Base-by-base conservation (phyloP, 2,888 invertebrate species). In the Panopea generosa region DNA sequence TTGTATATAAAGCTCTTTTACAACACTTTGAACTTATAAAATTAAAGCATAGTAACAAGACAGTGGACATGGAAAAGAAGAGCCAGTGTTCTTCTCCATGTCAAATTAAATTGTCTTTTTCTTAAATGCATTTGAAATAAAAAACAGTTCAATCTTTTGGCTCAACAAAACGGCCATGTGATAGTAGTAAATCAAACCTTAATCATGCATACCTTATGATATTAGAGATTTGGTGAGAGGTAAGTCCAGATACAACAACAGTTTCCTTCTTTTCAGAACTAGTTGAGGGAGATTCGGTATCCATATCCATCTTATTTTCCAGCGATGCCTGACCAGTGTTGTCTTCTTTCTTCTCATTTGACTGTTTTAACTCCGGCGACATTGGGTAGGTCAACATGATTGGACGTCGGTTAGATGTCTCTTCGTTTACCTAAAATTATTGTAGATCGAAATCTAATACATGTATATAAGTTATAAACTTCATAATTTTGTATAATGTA, bases 351-450 rank as follows among this genome's bases (percentile, higher is more conserved):
- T 82, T 82, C 59, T 85, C 83, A 27, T 80, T 78, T 1, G 78
- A 53, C 45, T 79, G 77, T 56, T 83, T 77, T 62, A 84, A 78
- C 60, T 90, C 90, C 9, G 66, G 20, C 4, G 60, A 45, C 18
- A 71, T 55, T 29, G 91, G 91, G 24, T 93, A 86, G 40, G 93
- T 94, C 92, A 96, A 94, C 85, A 96, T 95, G 24, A 97, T 95
- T 0, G 96, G 96, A 59, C 96, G 94, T 84, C 96, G 94, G 86
- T 96, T 96, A n/a, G 96, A 96, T 27, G 96, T 96, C 84, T 96
- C 96, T 89, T 96, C 96, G 91, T 96, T 97, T 16, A 94, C 90
- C 93, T 94, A 86, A 18, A 84, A 67, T 20, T 47, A 47, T 40
- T 16, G 16, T n/a, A n/a, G n/a, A n/a, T n/a, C n/a, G n/a, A n/a